Evolutionary conservation across 2,888 invertebrate genomes (phyloP).

Genomic region (Plusia festucae): DNA sequence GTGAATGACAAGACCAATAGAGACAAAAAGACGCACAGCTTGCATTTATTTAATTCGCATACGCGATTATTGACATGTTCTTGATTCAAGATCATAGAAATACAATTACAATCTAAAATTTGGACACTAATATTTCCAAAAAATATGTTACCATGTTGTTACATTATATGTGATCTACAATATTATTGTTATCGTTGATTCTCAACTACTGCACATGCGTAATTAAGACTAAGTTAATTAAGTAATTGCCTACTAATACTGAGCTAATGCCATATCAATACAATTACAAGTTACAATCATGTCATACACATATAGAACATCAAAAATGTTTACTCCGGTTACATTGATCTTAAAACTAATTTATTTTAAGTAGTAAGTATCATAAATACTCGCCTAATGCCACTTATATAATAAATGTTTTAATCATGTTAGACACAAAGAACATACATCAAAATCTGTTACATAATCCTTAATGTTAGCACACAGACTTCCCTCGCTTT

Average conservation of each 20-base stretch:
- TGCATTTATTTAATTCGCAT: not conserved
- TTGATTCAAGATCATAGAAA: not conserved
- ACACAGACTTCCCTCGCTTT: not conserved
- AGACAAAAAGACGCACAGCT: constrained; percentile 4
- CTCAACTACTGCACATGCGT: not conserved
- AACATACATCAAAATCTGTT: not conserved
- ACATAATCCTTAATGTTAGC: not conserved
- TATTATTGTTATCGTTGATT: not conserved
- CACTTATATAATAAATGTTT: not conserved
- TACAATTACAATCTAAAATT: constrained; percentile 2
- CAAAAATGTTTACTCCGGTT: constrained; percentile 1
- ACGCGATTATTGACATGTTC: not conserved
- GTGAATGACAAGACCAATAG: not conserved
- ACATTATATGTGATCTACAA: not conserved
- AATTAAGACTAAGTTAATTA: not conserved
- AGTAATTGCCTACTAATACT: not conserved
- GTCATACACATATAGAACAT: constrained; percentile 4
- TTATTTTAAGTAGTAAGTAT: not conserved
- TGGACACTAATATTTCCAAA: constrained; percentile 4
- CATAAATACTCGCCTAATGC: not conserved
- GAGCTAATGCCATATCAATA: constrained; percentile 3
- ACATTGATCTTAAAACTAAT: not conserved
- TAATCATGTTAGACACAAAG: not conserved
- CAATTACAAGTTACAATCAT: constrained; percentile 1
- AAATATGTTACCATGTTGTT: constrained; percentile 2